Base-by-base conservation (phyloP, 2,113 vertebrate genomes). In the Nyctibius bracteatus region DNA sequence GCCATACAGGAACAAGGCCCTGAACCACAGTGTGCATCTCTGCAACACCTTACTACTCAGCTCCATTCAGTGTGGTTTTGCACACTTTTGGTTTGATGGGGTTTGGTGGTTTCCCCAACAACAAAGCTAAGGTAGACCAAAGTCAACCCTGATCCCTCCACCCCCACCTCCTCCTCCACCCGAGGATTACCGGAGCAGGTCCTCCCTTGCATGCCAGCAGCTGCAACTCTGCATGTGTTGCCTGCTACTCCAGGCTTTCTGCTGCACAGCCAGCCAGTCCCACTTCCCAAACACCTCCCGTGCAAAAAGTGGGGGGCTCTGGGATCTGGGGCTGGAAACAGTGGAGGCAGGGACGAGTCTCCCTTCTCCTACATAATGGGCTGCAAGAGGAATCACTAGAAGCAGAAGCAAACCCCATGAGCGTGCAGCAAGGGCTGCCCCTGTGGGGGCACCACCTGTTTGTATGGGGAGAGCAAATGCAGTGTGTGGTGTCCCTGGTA, bases 281-380 rank as follows among this genome's bases (percentile, higher is more conserved):
- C 17, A 9, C 37, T 68, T 37, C 33, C 63, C 65, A 70, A 37
- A 61, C 27, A 18, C 14, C 8, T 33, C 46, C 22, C 1, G 0
- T 39, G 33, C 46, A 68, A 27, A 70, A 16, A 3, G 10, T 0
- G 8, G 23, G 10, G n/a, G 22, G 5, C 5, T 37, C 16, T 35
- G 25, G 33, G 44, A 44, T 43, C 35, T 49, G 30, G 12, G 25
- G 24, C 24, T 35, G 44, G 24, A 67, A 75, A 35, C 20, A 65
- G 62, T 1, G 2, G 35, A 51, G 13, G 12, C 2, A 1, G 35
- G 20, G 30, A 49, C 1, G 2, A n/a, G 15, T 10, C 8, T 57
- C n/a, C 24, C 2, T 51, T 14, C n/a, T 55, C 23, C 61, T 57
- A 47, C 18, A 3, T 6, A 71, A 35, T 2, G 3, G 15, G 46